Evolutionary conservation across 2,888 invertebrate species (phyloP).

Genomic region (Agonopterix arenella): DNA sequence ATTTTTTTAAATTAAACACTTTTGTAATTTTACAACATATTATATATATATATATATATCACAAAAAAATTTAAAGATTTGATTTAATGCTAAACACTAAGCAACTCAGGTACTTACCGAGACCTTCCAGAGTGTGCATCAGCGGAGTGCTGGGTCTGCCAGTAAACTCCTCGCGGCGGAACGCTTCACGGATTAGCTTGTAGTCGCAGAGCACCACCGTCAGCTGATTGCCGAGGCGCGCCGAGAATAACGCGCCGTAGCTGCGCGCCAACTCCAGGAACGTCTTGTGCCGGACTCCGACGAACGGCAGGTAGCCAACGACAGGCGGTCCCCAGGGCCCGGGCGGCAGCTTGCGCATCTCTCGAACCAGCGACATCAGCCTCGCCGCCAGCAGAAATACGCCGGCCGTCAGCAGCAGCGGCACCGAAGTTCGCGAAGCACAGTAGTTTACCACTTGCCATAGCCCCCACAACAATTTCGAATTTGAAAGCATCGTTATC

Average conservation of each 20-base stretch:
- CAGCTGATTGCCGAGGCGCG: slow-evolving; percentile 87
- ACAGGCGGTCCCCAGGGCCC: slow-evolving; percentile 93
- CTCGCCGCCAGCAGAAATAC: slow-evolving; percentile 64
- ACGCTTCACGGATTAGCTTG: slow-evolving; percentile 89
- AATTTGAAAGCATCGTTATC: slow-evolving; percentile 54
- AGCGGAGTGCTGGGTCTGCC: slow-evolving; percentile 92
- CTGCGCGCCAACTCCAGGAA: slow-evolving; percentile 85
- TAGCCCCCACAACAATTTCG: slow-evolving; percentile 75
- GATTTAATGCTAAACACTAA: background rate
- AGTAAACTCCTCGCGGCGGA: slow-evolving; percentile 90
- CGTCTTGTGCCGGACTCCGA: slow-evolving; percentile 87
- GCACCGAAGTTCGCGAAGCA: slow-evolving; percentile 50
- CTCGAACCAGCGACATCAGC: slow-evolving; percentile 62
- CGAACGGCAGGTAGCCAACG: slow-evolving; percentile 88
- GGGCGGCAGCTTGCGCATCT: slow-evolving; percentile 81
- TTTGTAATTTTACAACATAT: too few species aligned
- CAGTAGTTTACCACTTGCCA: slow-evolving; percentile 65
- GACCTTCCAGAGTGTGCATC: slow-evolving; percentile 90
- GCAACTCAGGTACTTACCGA: slow-evolving; percentile 81
- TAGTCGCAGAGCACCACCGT: slow-evolving; percentile 92
- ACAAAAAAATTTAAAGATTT: too few species aligned
- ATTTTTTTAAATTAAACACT: too few species aligned
- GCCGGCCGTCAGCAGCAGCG: slow-evolving; percentile 66
- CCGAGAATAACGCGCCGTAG: slow-evolving; percentile 89
- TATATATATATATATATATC: too few species aligned